Percentiles rank a stretch among this genome's conserved stretches.
Evolutionary conservation across 2,888 invertebrate genomes (phyloP).

Genomic region (Himalopsyche kuldschensis): DNA sequence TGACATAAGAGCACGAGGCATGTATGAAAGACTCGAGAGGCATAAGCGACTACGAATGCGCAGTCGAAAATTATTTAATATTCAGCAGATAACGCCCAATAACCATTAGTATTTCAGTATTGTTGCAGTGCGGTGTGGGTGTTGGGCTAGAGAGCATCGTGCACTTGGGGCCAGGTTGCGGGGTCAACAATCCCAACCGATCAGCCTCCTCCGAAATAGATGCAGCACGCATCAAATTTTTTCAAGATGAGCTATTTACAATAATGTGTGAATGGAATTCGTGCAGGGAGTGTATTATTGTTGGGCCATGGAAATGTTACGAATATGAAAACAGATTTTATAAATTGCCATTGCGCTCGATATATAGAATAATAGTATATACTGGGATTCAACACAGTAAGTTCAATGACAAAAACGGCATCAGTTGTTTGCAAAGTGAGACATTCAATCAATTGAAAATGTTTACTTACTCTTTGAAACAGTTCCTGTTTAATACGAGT

Average conservation of each 20-base stretch:
- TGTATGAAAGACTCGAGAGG: background rate
- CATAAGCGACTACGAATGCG: background rate
- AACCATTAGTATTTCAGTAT: background rate
- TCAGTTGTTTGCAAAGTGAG: too few species aligned
- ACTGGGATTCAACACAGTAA: too few species aligned
- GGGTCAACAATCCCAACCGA: background rate
- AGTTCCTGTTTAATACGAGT: too few species aligned
- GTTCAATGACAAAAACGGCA: too few species aligned
- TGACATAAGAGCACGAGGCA: background rate
- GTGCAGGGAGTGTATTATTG: background rate
- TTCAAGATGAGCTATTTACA: background rate
- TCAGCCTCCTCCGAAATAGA: background rate
- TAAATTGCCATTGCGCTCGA: too few species aligned
- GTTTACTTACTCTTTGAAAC: too few species aligned
- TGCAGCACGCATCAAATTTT: background rate
- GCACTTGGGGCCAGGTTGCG: background rate
- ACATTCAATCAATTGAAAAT: too few species aligned
- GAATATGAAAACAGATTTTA: too few species aligned
- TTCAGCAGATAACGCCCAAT: background rate
- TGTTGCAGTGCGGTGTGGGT: background rate
- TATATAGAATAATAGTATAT: too few species aligned
- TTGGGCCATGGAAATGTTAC: background rate
- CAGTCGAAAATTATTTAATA: background rate
- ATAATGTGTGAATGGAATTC: background rate
- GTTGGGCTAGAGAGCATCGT: background rate